Base-by-base conservation (phyloP, 2,113 vertebrate genomes). In the Tamias sibiricus region DNA sequence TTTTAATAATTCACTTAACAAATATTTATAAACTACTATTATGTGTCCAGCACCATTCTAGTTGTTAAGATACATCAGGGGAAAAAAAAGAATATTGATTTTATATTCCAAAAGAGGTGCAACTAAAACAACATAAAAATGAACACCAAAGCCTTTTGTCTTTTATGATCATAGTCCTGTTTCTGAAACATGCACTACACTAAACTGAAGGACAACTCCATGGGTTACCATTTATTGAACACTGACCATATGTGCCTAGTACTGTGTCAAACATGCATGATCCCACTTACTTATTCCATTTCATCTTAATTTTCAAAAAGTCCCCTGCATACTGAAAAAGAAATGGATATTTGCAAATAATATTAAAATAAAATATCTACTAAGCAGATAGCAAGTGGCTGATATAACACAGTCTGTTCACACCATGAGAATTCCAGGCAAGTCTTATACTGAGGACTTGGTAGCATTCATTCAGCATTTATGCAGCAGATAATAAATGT, bases 331-430 rank as follows among this genome's bases (percentile, higher is more conserved):
- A 49, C 6, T 91, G 22, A 59, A 68, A 74, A 83, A 91, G 80
- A 96, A 95, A 87, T 76, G 30, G 4, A 77, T 77, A 87, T 35
- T 87, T 84, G 37, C 17, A 93, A 91, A 44, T 69, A 74, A 57
- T 59, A 35, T 20, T 49, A 83, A 87, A 69, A 57, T 93, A 77
- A 76, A 84, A 52, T 80, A 71, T 79, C 42, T 90, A n/a, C 30
- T 72, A 37, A 44, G 4, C 2, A 52, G 44, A 76, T 54, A 52
- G 64, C 49, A 88, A 90, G 69, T 74, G 26, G 28, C 30, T 85
- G 64, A 94, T 92, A 77, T 80, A 88, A 91, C 20, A 59, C 4
- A 10, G 6, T 69, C 66, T 69, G 8, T 80, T 9, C 19, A 6
- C 19, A 57, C 40, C 87, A 14, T 69, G 85, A 92, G 49, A 79